Percentiles rank a stretch among this genome's conserved stretches.
Evolutionary conservation across 2,113 vertebrate species (phyloP).

Genomic region (Halcyon senegalensis): DNA sequence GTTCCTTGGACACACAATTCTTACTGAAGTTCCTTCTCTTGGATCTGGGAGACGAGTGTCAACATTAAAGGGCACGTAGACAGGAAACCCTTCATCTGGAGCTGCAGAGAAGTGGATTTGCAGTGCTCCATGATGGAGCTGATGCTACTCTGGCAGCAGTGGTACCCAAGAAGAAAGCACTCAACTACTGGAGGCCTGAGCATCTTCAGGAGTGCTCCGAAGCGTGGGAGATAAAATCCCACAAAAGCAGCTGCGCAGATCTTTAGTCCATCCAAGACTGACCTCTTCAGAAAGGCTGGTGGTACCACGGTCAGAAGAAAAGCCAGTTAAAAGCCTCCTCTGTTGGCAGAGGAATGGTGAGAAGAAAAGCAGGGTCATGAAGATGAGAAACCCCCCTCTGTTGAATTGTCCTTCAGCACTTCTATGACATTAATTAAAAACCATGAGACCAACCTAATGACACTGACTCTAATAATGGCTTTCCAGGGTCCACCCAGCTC

Average conservation of each 20-base stretch:
- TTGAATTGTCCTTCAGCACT: neutral
- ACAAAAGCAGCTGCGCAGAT: neutral
- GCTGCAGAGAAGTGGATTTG: rapidly evolving
- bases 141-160: rapidly evolving
- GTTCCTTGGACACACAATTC: neutral
- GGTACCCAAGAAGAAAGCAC: neutral
- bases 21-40: neutral
- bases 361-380: neutral
- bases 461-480: neutral
- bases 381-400: neutral
- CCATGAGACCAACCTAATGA: neutral
- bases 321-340: neutral
- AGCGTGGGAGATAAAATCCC: neutral
- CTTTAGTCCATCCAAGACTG: neutral
- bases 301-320: neutral
- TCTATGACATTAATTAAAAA: neutral
- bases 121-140: neutral
- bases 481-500: neutral
- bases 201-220: neutral
- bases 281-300: slow-evolving; percentile 1
- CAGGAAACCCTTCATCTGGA: neutral
- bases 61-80: neutral
- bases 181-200: neutral
- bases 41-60: neutral
- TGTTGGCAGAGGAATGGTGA: neutral